Evolutionary conservation across 2,113 vertebrate species (phyloP), one percentile per base, ranked within the genome.

Genomic region (Sardina pilchardus): DNA sequence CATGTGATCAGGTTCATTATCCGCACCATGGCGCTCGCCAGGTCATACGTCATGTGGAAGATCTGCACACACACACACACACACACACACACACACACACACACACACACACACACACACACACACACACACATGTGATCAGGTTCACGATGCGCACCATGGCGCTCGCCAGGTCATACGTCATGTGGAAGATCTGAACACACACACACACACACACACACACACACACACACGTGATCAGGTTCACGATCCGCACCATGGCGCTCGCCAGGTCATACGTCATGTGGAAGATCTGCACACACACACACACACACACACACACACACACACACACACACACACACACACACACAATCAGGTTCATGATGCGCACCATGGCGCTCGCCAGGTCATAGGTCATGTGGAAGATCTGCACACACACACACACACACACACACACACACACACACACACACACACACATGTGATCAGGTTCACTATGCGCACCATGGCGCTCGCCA

Each of bases 31-130:
- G 98, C 98, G 0, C 98, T 99, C 86, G 98, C 98, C 92, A 99
- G 96, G 94, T 99, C 98, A 0, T 99, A 99, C 0, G 98, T 99
- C 98, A 99, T 99, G 87, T 99, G 98, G 90, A 99, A 99, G 86
- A 99, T 99, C 98, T 99, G 92, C n/a, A 39, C 39, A 39, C 39
- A 39, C 4, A 39, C 39, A 39, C 39, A 39, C 39, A 39, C 59
- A 63, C 24, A 63, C 53, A 56, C 53, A 56, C 53, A 19, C 53
- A 56, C 19, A 4, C 53, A 56, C 19, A 21, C 53, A 56, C 16
- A 21, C 24, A 86, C 82, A 48, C 8, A 90, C 89, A 91, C 21
- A 63, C 59, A 63, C 59, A 63, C 59, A 63, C n/a, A n/a, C n/a
- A n/a, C n/a, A n/a, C n/a, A n/a, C n/a, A n/a, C n/a, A n/a, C n/a